Evolutionary conservation across 2,888 invertebrate genomes (phyloP).

Genomic region (Hemithea aestivaria): DNA sequence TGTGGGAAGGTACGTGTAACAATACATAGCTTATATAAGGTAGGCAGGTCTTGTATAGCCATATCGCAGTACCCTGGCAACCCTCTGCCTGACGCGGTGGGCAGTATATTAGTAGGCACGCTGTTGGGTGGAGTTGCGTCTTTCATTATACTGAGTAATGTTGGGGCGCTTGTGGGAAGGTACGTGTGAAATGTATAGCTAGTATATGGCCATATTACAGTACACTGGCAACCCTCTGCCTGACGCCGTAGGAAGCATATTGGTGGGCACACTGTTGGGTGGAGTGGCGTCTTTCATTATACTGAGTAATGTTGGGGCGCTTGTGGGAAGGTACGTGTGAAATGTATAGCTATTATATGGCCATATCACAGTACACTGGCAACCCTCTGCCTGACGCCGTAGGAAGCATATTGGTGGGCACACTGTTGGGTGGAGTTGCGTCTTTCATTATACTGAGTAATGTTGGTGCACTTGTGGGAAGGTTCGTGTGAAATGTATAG

Average conservation of each 20-base stretch:
- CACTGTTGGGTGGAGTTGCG: slow-evolving; percentile 90
- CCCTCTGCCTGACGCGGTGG: slow-evolving; percentile 92
- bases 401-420: slow-evolving; percentile 91
- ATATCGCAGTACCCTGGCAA: slow-evolving; percentile 77
- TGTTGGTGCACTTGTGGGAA: slow-evolving; percentile 94
- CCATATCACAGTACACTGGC: slow-evolving; percentile 64
- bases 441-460: slow-evolving; percentile 98
- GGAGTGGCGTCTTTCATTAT: too few species aligned
- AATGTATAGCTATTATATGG: not conserved
- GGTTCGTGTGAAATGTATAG: slow-evolving; percentile 78
- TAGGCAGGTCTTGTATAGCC: not conserved
- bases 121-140: slow-evolving; percentile 92
- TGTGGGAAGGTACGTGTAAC: slow-evolving; percentile 85
- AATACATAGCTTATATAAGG: not conserved
- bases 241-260: slow-evolving; percentile 93
- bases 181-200: slow-evolving; percentile 52
- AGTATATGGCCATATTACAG: not conserved
- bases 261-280: slow-evolving; percentile 89
- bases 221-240: slow-evolving; percentile 87
- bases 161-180: slow-evolving; percentile 94
- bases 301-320: too few species aligned
- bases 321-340: slow-evolving; percentile 87
- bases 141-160: slow-evolving; percentile 97
- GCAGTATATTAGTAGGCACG: slow-evolving; percentile 90
- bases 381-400: slow-evolving; percentile 91